Conservation (phyloP, 1,140 invertebrate genomes). For the Delia radicum region DNA sequence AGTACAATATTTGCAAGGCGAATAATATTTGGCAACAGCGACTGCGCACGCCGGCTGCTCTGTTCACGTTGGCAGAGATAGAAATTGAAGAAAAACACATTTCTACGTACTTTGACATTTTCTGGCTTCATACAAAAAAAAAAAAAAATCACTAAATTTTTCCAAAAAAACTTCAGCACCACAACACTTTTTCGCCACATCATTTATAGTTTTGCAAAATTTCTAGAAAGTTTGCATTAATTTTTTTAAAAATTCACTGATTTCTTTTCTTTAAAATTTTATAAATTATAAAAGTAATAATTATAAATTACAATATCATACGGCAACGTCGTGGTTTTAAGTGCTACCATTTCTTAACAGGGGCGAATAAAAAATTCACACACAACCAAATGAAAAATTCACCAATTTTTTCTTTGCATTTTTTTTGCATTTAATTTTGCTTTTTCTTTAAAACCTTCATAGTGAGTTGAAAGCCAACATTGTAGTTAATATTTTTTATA, state of each 20-base stretch:
- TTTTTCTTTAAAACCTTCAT: background rate
- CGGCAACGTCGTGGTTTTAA: background rate
- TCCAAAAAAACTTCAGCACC: background rate
- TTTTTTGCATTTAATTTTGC: background rate
- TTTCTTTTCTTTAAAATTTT: background rate
- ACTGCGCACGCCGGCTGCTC: background rate
- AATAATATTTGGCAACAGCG: conserved; percentile 2
- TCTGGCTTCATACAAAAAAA: background rate
- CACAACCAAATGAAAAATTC: conserved; percentile 6
- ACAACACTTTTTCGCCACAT: background rate
- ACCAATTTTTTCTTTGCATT: background rate
- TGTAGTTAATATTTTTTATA: background rate
- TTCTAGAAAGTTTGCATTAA: no score
- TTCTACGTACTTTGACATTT: conserved; percentile 16
- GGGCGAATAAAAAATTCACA: conserved; percentile 4
- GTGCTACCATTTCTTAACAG: conserved; percentile 2
- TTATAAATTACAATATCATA: no score
- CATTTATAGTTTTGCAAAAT: no score
- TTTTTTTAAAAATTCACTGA: background rate
- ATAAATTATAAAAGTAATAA: no score
- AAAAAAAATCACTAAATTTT: no score
- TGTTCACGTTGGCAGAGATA: background rate
- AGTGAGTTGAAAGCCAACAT: background rate
- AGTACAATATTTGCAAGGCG: background rate
- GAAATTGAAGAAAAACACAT: background rate